Conservation (phyloP, 2,888 invertebrate genomes). For the Tricholauxania praeusta region DNA sequence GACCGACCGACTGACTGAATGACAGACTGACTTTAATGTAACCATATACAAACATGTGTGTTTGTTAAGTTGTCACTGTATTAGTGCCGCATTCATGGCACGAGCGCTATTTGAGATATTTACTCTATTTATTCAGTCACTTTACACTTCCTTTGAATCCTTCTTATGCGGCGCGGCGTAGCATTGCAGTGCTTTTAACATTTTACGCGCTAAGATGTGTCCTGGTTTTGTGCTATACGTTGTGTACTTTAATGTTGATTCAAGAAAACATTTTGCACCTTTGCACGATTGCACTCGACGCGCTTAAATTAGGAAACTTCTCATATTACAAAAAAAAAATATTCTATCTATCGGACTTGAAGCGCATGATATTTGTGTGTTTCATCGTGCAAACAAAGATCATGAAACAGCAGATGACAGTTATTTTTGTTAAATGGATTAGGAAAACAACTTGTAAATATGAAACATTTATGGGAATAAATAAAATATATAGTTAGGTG, state of each 20-base stretch:
- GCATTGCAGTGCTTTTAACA: constrained; percentile 11
- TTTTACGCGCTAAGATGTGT: not conserved
- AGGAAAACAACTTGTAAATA: too few relatives aligned
- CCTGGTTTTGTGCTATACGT: not conserved
- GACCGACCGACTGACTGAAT: too few relatives aligned
- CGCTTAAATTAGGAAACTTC: constrained; percentile 24
- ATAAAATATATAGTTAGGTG: too few relatives aligned
- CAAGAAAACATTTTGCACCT: constrained; percentile 22
- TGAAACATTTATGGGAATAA: too few relatives aligned
- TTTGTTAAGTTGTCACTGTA: not conserved
- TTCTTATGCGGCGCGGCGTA: not conserved
- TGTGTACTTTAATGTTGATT: not conserved
- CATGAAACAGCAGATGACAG: too few relatives aligned
- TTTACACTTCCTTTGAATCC: constrained; percentile 20
- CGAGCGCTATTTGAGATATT: constrained; percentile 19
- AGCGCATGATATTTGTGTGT: too few relatives aligned
- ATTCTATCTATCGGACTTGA: too few relatives aligned
- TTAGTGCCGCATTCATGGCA: constrained; percentile 10
- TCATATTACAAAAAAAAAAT: constrained; percentile 21
- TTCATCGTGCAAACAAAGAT: too few relatives aligned
- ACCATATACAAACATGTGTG: not conserved
- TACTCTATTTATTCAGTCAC: constrained; percentile 25
- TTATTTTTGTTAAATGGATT: too few relatives aligned
- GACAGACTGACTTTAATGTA: too few relatives aligned
- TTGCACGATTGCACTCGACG: constrained; percentile 29